phyloP scores from a whole-genome alignment of 2,113 vertebrate species.

The Oxyura jamaicensis region DNA sequence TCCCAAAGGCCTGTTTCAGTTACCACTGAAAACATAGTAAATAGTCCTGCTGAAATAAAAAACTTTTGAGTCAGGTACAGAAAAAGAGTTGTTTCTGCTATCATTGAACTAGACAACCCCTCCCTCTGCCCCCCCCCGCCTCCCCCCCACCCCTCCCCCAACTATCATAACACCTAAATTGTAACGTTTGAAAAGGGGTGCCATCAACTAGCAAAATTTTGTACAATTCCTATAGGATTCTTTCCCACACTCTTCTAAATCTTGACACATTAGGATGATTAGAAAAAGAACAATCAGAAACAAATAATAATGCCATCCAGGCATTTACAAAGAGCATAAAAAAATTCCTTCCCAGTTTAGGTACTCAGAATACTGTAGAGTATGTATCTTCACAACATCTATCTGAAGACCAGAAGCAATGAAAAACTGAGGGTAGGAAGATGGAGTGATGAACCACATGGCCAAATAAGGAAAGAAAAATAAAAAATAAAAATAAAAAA shows the following conservation, averaged over 20 bases:
- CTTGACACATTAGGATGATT: background rate
- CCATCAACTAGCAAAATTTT: background rate
- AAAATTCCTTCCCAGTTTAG: background rate
- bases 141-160: too few species aligned
- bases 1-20: background rate
- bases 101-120: background rate
- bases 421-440: background rate
- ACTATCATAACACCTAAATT: background rate
- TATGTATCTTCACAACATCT: background rate
- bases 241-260: background rate
- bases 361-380: background rate
- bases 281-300: background rate
- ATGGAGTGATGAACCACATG: background rate
- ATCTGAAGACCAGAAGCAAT: background rate
- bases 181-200: background rate
- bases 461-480: background rate
- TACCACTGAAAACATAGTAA: background rate
- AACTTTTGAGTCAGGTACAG: background rate
- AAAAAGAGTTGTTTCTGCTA: background rate
- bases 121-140: too few species aligned
- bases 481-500: too few species aligned
- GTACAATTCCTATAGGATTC: background rate
- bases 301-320: background rate
- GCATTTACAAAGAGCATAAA: background rate
- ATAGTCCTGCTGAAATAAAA: background rate